These are phyloP conservation scores for Aporophyla lueneburgensis DNA, from an alignment of 2,888 invertebrate species.

Conservation along the genomic window DNA sequence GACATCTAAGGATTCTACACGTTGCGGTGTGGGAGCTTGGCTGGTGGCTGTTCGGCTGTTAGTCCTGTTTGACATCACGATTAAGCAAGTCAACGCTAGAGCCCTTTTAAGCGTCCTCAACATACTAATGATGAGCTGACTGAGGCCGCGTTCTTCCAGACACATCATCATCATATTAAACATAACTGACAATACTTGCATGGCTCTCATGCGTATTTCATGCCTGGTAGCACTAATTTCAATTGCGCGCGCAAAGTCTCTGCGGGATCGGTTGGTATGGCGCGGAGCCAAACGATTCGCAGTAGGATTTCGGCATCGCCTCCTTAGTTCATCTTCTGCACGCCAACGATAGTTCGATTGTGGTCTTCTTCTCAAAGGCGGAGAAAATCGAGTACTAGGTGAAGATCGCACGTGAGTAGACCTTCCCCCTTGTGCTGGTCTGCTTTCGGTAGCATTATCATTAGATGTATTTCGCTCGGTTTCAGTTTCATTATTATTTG, in stretches of 20 bases:
- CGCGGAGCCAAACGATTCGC: slow-evolving; percentile 77
- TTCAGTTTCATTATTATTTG: slow-evolving; percentile 63
- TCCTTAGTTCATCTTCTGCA: slow-evolving; percentile 80
- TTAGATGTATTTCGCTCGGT: slow-evolving; percentile 66
- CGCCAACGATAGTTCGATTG: slow-evolving; percentile 81
- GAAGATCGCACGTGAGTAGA: slow-evolving; percentile 70
- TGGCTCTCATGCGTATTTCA: slow-evolving; percentile 88
- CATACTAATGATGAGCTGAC: slow-evolving; percentile 87
- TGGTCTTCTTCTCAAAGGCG: slow-evolving; percentile 76
- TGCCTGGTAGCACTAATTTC: slow-evolving; percentile 87
- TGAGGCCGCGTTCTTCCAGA: slow-evolving; percentile 86
- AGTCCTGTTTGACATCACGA: slow-evolving; percentile 86
- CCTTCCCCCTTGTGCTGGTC: slow-evolving; percentile 64
- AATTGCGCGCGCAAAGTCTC: slow-evolving; percentile 81
- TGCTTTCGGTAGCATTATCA: slow-evolving; percentile 60
- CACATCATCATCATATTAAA: slow-evolving; percentile 90
- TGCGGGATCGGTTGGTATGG: slow-evolving; percentile 76
- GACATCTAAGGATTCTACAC: slow-evolving; percentile 81
- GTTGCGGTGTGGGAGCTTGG: slow-evolving; percentile 73
- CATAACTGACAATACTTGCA: slow-evolving; percentile 89
- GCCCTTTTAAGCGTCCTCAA: slow-evolving; percentile 86
- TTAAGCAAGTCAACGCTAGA: slow-evolving; percentile 86
- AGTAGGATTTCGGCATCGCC: slow-evolving; percentile 76
- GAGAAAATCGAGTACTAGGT: slow-evolving; percentile 71
- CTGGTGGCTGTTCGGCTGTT: slow-evolving; percentile 71